Evolutionary conservation across 2,113 vertebrate species (phyloP), one percentile per base, ranked within the genome.

Genomic region (Setophaga petechia): DNA sequence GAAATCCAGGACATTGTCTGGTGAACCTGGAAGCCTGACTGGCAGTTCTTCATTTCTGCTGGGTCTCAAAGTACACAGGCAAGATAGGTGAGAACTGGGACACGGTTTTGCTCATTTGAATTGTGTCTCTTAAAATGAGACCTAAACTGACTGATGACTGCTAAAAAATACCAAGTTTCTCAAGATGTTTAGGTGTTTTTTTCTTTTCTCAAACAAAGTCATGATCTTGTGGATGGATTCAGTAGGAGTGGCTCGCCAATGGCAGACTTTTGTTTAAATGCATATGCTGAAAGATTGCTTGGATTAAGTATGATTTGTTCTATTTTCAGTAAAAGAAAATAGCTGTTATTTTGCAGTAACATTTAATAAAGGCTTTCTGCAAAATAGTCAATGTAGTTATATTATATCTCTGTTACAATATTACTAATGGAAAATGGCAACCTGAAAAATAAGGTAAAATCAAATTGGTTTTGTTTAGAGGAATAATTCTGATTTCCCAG

Each of bases 401-500:
- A 84, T 82, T 94, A 90, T 86, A 73, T 95, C 51, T 94, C 94
- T 96, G 81, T 82, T 97, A 77, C 49, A 89, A 81, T 67, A 89
- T 55, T 66, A 79, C 74, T 96, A 94, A 97, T 96, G 43, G 89
- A 94, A 97, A 97, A 95, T 11, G 91, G 97, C 95, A 97, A 87
- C 84, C 58, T 91, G 71, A 69, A 91, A 96, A 89, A 94, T 90
- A 96, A 81, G 73, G 43, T 84, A 35, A 93, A 97, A 96, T 95
- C 88, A 85, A 91, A 62, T 84, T 91, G 44, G 7, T 95, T 95
- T 97, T 96, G 94, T 96, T 95, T 96, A 96, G 83, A 97, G 79
- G 52, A 96, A 97, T 85, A 95, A 86, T 97, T 97, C 87, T 97
- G 25, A 97, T 95, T 97, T 98, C 81, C 44, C 66, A 89, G 92